Evolutionary conservation across 2,113 vertebrate genomes (phyloP).

Genomic region (Martes martes): DNA sequence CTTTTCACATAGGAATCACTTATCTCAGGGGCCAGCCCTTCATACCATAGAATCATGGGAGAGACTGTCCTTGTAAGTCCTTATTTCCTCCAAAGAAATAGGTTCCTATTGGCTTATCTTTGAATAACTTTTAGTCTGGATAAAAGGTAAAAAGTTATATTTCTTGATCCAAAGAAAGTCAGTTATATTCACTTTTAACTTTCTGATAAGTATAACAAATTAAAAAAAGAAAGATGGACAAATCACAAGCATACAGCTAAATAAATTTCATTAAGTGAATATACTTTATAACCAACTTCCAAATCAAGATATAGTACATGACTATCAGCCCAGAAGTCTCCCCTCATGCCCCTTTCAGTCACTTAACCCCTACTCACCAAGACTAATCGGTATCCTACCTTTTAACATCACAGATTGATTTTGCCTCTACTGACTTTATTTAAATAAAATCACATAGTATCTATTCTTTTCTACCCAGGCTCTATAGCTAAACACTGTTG

Average conservation of each 20-base stretch:
- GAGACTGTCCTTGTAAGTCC: background rate
- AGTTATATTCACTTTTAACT: background rate
- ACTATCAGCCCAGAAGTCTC: background rate
- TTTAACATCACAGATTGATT: background rate
- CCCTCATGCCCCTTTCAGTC: background rate
- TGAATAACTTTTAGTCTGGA: background rate
- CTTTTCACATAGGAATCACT: background rate
- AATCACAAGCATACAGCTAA: background rate
- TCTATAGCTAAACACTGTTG: background rate
- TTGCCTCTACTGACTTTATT: background rate
- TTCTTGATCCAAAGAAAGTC: background rate
- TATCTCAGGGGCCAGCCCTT: background rate
- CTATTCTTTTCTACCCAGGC: background rate
- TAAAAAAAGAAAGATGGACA: background rate
- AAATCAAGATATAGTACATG: background rate
- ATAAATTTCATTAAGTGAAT: background rate
- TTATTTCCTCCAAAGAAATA: conserved; percentile 5
- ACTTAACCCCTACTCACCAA: background rate
- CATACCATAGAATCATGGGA: background rate
- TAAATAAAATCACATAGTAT: background rate
- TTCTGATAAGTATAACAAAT: background rate
- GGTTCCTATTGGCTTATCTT: background rate
- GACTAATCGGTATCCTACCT: background rate
- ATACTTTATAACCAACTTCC: background rate
- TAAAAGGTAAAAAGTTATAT: background rate